These are phyloP conservation scores for Tenthredo livida DNA, from an alignment of 2,888 invertebrate species.

Conservation along the genomic window DNA sequence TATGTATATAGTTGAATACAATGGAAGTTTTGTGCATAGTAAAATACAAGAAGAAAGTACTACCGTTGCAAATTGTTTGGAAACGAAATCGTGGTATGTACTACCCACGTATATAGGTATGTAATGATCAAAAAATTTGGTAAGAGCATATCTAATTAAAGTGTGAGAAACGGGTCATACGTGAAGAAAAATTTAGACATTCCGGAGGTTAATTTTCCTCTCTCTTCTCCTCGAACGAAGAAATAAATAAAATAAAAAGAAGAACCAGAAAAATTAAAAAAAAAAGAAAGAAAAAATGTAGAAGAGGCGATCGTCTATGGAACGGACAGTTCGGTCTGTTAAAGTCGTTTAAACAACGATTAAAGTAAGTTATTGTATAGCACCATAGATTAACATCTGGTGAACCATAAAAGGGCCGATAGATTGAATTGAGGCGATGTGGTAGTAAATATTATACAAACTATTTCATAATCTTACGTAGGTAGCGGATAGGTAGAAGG, in stretches of 20 bases:
- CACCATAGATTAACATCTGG: constrained; percentile 4
- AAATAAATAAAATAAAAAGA: too few species aligned
- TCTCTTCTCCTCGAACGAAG: neutral
- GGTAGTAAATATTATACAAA: neutral
- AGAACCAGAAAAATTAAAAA: too few species aligned
- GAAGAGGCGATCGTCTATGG: constrained; percentile 7
- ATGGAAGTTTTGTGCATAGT: neutral
- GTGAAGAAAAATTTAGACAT: neutral
- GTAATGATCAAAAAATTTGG: too few species aligned
- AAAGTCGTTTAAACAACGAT: constrained; percentile 18
- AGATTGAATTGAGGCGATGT: too few species aligned
- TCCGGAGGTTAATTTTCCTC: neutral
- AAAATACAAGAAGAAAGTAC: neutral
- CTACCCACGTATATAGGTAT: too few species aligned
- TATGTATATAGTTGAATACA: too few species aligned
- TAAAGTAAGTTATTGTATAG: constrained; percentile 1
- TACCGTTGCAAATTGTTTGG: neutral
- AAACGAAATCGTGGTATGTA: too few species aligned
- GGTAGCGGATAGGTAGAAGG: neutral
- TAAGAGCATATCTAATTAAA: neutral
- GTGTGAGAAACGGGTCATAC: neutral
- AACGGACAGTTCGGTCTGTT: neutral
- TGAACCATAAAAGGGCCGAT: constrained; percentile 31
- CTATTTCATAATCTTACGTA: constrained; percentile 33
- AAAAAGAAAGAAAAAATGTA: constrained; percentile 9